Base-by-base conservation (phyloP, 2,888 invertebrate species). In the Marasmarcha lunaedactyla region DNA sequence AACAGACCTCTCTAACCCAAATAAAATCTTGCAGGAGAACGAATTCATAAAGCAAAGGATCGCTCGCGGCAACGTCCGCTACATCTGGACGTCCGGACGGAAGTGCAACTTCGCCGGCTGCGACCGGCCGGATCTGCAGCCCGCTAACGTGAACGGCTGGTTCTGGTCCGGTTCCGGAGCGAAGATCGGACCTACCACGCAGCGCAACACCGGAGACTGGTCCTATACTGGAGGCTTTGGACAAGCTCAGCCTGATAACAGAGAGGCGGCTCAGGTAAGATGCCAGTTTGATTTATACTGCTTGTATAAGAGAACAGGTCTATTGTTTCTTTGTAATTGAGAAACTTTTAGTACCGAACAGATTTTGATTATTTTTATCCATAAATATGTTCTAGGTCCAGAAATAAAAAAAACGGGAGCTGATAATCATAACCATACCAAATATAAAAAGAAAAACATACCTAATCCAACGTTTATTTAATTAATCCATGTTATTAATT, bases 151-250 rank as follows among this genome's bases (percentile, higher is more conserved):
- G 51, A 92, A 93, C 71, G 93, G 93, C 41, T 95, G 95, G 95
- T 95, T 95, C 87, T 95, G 95, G 95, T 94, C 93, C 4, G 95
- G 94, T 48, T 94, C 94, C 6, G 95, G 95, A 20, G 94, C 92
- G 46, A 95, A 95, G 84, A 93, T 95, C 63, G 94, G 95, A 35
- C 89, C 94, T 44, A 95, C 95, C 40, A 90, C 90, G 25, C 93
- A 94, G 69, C 88, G 94, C 47, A 94, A 93, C 74, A 90, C 94
- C 43, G 95, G 95, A 30, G 95, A 94, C 68, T 95, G 95, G 95
- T 94, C 93, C 52, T 84, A 85, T 61, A 95, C 95, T 38, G 95
- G 95, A 43, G 94, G 94, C 50, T 94, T 90, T 65, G 92, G 93
- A 38, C 93, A 94, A 63, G 84, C 92, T 0, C 95, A 95, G 70